phyloP scores from a whole-genome alignment of 2,113 vertebrate genomes.

The Theristicus caerulescens region DNA sequence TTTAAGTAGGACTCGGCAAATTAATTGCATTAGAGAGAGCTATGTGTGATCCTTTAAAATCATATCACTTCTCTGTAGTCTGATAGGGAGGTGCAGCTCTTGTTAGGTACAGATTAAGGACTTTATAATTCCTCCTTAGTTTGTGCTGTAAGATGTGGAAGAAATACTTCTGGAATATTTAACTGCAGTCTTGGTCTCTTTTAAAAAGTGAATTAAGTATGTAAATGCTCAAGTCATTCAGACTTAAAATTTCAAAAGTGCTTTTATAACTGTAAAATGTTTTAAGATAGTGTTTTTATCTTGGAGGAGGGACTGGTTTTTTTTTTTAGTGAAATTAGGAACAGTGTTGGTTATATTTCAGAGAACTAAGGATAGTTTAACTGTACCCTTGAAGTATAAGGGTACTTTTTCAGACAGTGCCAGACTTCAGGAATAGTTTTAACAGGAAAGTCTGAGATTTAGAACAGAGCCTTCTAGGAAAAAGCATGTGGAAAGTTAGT shows the following conservation, averaged over 20 bases:
- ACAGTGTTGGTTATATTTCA: not conserved
- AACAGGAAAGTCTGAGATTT: not conserved
- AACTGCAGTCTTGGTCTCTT: not conserved
- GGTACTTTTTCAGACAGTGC: not conserved
- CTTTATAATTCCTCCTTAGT: not conserved
- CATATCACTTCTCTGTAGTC: not conserved
- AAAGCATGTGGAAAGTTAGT: not conserved
- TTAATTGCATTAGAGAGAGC: conserved; percentile 10
- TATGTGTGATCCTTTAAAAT: not conserved
- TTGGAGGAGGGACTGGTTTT: not conserved
- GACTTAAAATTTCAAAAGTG: not conserved
- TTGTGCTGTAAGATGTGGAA: not conserved
- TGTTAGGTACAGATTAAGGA: not conserved
- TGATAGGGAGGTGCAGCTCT: not conserved
- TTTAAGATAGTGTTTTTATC: not conserved
- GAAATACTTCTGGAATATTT: not conserved
- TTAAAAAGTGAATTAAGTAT: not conserved
- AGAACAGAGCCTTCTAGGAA: conserved; percentile 22
- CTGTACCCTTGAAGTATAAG: not conserved
- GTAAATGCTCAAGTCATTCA: not conserved
- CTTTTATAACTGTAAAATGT: not conserved
- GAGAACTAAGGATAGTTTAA: not conserved
- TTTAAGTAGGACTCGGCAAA: conserved; percentile 45
- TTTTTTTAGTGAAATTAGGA: not conserved
- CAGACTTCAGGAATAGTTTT: not conserved